Evolutionary conservation across 2,888 invertebrate species (phyloP).

Genomic region (Pristionchus mayeri): DNA sequence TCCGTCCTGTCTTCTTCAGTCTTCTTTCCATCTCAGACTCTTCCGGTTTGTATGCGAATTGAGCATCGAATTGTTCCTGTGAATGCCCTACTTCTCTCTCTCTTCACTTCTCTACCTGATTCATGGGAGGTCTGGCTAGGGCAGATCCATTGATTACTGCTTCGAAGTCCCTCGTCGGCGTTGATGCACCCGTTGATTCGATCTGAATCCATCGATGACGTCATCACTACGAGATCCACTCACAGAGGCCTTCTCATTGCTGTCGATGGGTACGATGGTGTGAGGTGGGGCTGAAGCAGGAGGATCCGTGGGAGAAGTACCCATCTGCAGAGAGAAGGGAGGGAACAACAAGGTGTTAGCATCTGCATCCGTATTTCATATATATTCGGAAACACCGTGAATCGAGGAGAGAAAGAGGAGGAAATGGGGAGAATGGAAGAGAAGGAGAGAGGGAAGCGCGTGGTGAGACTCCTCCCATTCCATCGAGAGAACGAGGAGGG

Average conservation of each 20-base stretch:
- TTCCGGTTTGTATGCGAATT: conserved; percentile 66
- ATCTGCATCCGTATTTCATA: neutral
- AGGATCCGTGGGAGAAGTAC: conserved; percentile 2
- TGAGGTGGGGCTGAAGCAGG: neutral
- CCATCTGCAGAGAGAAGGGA: neutral
- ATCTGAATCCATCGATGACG: neutral
- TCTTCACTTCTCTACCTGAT: conserved; percentile 16
- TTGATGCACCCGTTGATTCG: conserved; percentile 4
- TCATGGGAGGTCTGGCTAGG: conserved; percentile 43
- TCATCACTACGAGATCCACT: neutral
- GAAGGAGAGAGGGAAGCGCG: neutral
- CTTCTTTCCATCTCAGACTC: conserved; percentile 52
- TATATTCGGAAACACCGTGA: neutral
- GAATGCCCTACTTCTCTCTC: neutral
- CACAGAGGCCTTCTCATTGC: neutral
- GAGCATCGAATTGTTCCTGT: conserved; percentile 72
- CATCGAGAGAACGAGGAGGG: neutral
- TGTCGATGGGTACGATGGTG: neutral
- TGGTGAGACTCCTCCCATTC: conserved; percentile 8
- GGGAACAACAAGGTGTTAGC: neutral
- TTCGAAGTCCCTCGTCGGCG: conserved; percentile 4
- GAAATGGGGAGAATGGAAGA: conserved; percentile 33
- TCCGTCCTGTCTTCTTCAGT: conserved; percentile 51
- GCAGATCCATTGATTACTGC: neutral
- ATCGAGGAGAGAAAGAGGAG: neutral